Percentiles rank a stretch among this genome's conserved stretches.
These are phyloP conservation scores for Epinephelus moara DNA, from an alignment of 2,113 vertebrate species.

Conservation along the genomic window DNA sequence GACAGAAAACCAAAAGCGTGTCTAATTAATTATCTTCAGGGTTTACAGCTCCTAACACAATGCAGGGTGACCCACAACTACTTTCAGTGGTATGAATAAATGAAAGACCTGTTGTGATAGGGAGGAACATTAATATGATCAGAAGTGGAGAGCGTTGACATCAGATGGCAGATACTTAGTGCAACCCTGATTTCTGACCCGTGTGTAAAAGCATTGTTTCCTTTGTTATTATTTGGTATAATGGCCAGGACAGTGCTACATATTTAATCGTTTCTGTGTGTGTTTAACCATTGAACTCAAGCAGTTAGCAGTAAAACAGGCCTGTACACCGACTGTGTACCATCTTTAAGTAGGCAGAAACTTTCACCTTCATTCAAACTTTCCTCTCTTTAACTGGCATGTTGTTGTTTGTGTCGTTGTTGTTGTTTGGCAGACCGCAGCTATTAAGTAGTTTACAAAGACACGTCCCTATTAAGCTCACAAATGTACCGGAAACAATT, in stretches of 20 bases:
- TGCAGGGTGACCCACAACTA: not conserved
- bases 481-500: slow-evolving; percentile 46
- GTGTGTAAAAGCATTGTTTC: not conserved
- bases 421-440: slow-evolving; percentile 24
- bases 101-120: not conserved
- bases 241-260: not conserved
- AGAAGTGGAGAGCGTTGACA: not conserved
- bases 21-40: not conserved
- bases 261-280: not conserved
- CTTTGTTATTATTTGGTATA: not conserved
- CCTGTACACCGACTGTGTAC: not conserved
- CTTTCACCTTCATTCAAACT: not conserved
- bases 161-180: not conserved
- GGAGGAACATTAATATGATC: not conserved
- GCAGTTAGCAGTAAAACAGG: not conserved
- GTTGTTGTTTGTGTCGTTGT: slow-evolving; percentile 16
- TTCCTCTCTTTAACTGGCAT: not conserved
- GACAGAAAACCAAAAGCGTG: not conserved
- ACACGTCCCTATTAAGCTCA: slow-evolving; percentile 22
- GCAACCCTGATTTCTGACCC: not conserved
- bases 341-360: not conserved
- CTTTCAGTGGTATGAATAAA: not conserved
- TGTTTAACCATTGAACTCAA: not conserved
- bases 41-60: not conserved
- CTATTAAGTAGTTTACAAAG: slow-evolving; percentile 27